Evolutionary conservation across 37 sponge, comb jelly and placozoan species (phyloP).

Genomic region (Aphrocallistes beatrix): DNA sequence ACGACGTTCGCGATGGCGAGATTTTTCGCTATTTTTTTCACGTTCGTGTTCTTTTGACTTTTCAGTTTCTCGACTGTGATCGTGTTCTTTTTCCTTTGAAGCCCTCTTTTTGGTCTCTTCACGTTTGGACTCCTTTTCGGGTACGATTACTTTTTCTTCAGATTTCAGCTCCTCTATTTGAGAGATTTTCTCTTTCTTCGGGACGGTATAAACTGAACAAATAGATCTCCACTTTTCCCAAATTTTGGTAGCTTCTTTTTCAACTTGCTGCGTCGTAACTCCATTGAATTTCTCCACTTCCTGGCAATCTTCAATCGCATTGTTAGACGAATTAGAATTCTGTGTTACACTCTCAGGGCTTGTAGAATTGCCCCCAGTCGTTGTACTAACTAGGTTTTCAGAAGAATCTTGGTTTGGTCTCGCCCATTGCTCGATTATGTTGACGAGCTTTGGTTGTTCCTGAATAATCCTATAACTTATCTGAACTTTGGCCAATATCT

Average conservation of each 20-base stretch:
- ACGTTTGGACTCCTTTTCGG: neutral
- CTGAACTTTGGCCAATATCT: neutral
- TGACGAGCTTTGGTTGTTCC: neutral
- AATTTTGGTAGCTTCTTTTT: neutral
- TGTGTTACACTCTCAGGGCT: neutral
- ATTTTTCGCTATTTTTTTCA: neutral
- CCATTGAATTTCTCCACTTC: neutral
- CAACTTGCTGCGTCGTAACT: slow-evolving; percentile 6
- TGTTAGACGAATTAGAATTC: neutral
- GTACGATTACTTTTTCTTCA: neutral
- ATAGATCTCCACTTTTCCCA: neutral
- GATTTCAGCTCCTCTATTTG: neutral
- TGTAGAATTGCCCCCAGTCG: neutral
- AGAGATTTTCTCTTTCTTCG: neutral
- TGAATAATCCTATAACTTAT: slow-evolving; percentile 4
- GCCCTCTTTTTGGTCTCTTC: neutral
- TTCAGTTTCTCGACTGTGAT: neutral
- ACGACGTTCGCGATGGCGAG: neutral
- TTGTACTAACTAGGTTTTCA: slow-evolving; percentile 8
- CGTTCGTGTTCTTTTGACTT: slow-evolving; percentile 1
- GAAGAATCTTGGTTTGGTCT: neutral
- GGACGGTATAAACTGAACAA: neutral
- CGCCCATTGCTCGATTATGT: neutral
- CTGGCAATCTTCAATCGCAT: slow-evolving; percentile 7
- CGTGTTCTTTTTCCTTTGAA: neutral